Evolutionary conservation across 1,140 invertebrate species (phyloP).

Genomic region (Subanguina moxae): DNA sequence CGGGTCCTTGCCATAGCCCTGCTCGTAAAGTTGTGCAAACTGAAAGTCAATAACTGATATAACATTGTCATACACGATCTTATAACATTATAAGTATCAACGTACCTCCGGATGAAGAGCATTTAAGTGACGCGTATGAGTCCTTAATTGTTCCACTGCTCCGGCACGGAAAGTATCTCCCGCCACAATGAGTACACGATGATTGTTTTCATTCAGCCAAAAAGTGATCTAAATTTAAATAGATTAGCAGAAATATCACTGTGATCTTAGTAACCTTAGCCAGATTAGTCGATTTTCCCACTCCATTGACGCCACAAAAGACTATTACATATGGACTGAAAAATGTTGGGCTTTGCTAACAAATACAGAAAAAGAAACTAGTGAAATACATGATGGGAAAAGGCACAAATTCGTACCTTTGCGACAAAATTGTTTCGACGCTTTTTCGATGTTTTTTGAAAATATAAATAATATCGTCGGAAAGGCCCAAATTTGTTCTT

Average conservation of each 20-base stretch:
- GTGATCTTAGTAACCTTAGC: slow-evolving; percentile 70
- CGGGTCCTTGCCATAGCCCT: slow-evolving; percentile 97
- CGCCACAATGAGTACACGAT: slow-evolving; percentile 91
- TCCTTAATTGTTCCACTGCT: slow-evolving; percentile 94
- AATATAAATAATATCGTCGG: too few relatives aligned
- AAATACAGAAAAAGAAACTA: too few relatives aligned
- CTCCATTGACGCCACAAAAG: slow-evolving; percentile 99
- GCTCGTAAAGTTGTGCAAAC: slow-evolving; percentile 93
- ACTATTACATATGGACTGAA: slow-evolving; percentile 82
- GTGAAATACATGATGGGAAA: too few relatives aligned
- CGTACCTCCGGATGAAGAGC: slow-evolving; percentile 75
- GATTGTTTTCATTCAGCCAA: slow-evolving; percentile 96
- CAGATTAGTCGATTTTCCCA: slow-evolving; percentile 98
- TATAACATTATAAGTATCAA: too few relatives aligned
- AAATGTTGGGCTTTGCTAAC: too few relatives aligned
- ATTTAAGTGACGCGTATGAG: slow-evolving; percentile 87
- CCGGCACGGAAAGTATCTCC: slow-evolving; percentile 99
- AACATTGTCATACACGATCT: neutral
- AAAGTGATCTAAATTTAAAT: slow-evolving; percentile 75
- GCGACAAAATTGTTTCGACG: too few relatives aligned
- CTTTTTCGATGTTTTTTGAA: too few relatives aligned
- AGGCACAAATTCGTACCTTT: too few relatives aligned
- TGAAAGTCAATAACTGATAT: slow-evolving; percentile 40
- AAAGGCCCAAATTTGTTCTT: too few relatives aligned
- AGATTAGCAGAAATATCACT: neutral